Conservation (phyloP, 1,140 invertebrate species). For the Proctacanthus coquilletti region DNA sequence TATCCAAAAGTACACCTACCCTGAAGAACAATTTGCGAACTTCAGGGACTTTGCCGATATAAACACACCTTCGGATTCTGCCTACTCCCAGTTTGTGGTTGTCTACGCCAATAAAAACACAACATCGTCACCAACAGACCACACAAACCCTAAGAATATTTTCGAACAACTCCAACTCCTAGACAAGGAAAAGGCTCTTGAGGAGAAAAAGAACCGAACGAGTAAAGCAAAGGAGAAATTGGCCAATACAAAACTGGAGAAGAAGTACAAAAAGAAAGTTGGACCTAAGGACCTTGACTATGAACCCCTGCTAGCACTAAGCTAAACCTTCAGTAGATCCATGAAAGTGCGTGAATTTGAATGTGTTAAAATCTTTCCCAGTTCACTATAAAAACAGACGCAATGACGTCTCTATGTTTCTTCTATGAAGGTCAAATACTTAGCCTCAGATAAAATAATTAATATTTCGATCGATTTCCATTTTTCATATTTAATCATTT, state of each 20-base stretch:
- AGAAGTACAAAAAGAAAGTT: constrained; percentile 41
- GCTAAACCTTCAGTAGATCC: no score
- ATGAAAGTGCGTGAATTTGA: no score
- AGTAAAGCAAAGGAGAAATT: constrained; percentile 48
- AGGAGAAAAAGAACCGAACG: constrained; percentile 30
- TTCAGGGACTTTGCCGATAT: constrained; percentile 81
- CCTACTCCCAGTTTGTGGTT: constrained; percentile 65
- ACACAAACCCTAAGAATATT: constrained; percentile 58
- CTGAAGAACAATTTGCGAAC: constrained; percentile 66
- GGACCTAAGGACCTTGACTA: constrained; percentile 28
- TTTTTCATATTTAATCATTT: no score
- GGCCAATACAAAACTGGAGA: constrained; percentile 42
- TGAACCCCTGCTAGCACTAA: constrained; percentile 50
- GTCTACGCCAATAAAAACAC: constrained; percentile 64
- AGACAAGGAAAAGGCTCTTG: constrained; percentile 38
- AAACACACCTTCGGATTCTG: constrained; percentile 61
- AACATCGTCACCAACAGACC: constrained; percentile 30
- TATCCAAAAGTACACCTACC: constrained; percentile 35
- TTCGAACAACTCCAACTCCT: constrained; percentile 59
- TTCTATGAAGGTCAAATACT: no score
- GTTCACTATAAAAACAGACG: no score
- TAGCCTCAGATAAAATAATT: no score
- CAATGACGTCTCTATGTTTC: no score
- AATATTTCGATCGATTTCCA: no score
- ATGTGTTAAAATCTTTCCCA: no score